Percentiles rank a stretch among this genome's conserved stretches.
phyloP scores from a whole-genome alignment of 2,113 vertebrate species.

The Herpetotheres cachinnans region DNA sequence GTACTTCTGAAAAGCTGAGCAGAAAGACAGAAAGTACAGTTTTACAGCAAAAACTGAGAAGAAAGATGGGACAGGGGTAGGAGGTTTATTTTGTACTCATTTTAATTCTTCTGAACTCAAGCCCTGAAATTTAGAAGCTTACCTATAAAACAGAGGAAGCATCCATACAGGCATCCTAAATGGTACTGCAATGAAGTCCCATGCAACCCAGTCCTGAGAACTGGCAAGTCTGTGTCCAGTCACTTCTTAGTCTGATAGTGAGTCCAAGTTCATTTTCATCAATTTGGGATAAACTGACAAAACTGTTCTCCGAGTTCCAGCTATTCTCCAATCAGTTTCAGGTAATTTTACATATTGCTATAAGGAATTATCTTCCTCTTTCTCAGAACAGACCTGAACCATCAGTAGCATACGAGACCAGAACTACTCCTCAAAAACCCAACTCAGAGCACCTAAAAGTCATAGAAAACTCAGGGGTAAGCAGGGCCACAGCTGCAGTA shows the following conservation, averaged over 20 bases:
- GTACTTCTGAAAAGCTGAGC: not conserved
- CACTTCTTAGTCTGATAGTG: fast-evolving
- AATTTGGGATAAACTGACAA: not conserved
- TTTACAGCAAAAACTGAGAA: not conserved
- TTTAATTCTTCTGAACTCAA: not conserved
- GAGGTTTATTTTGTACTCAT: not conserved
- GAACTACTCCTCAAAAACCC: not conserved
- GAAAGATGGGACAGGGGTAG: not conserved
- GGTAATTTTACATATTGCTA: not conserved
- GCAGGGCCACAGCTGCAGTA: not conserved
- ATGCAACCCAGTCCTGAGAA: not conserved
- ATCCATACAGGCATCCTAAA: not conserved
- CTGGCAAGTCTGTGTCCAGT: not conserved
- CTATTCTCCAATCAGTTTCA: not conserved
- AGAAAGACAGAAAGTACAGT: not conserved
- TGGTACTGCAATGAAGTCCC: not conserved
- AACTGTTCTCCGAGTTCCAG: not conserved
- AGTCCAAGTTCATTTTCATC: not conserved
- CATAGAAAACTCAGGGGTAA: not conserved
- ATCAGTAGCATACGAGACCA: not conserved
- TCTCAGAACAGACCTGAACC: not conserved
- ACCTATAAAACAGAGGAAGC: not conserved
- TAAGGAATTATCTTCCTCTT: not conserved
- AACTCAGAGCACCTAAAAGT: not conserved
- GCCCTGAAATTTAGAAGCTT: not conserved